A percentile compares a stretch with the other conserved stretches of the same genome.
phyloP scores from a whole-genome alignment of 1,140 invertebrate genomes.

The Coptotermes formosanus region DNA sequence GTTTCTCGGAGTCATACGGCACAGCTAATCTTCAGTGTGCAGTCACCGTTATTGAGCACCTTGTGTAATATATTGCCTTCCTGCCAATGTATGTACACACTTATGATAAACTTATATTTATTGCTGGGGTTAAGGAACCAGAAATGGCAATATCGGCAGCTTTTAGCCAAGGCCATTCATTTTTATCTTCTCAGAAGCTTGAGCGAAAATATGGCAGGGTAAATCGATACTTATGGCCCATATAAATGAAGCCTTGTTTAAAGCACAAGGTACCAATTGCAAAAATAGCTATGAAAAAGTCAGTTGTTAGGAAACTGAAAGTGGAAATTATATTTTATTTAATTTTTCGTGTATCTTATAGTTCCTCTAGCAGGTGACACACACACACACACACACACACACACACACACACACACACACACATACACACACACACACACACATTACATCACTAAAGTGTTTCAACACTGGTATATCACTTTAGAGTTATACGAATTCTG shows the following conservation, averaged over 20 bases:
- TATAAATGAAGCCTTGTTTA: background rate
- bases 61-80: background rate
- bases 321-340: too few relatives aligned
- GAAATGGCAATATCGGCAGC: background rate
- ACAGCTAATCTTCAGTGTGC: background rate
- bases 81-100: background rate
- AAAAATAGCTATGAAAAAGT: background rate
- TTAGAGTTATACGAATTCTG: too few relatives aligned
- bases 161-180: background rate
- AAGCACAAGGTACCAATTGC: background rate
- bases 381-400: too few relatives aligned
- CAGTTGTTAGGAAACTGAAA: too few relatives aligned
- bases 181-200: background rate
- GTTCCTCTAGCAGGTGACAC: too few relatives aligned
- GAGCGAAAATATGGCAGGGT: background rate
- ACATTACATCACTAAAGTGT: too few relatives aligned
- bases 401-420: too few relatives aligned
- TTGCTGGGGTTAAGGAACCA: background rate
- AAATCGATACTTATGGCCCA: background rate
- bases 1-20: background rate
- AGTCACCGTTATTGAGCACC: background rate
- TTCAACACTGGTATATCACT: too few relatives aligned
- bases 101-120: slow-evolving; percentile 1
- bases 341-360: too few relatives aligned
- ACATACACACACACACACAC: too few relatives aligned